phyloP scores from a whole-genome alignment of 53 echinoderm and acorn worm genomes.

The Hippasteria phrygiana region DNA sequence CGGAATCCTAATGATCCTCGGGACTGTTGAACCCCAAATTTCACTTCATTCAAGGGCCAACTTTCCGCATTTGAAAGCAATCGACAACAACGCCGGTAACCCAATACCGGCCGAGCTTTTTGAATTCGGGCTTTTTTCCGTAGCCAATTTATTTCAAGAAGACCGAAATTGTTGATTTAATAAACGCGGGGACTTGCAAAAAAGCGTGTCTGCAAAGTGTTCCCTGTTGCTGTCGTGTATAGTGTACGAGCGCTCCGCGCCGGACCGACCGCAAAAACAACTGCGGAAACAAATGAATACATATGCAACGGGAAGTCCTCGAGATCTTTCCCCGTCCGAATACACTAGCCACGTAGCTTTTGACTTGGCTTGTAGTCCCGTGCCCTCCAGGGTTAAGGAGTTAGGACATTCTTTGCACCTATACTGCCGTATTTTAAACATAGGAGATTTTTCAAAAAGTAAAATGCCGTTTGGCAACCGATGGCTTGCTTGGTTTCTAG shows the following conservation, averaged over 20 bases:
- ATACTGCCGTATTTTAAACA: conserved; percentile 1
- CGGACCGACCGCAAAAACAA: conserved; percentile 1
- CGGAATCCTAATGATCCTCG: conserved; percentile 53
- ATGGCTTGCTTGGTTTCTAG: no score
- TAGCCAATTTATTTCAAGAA: conserved; percentile 66
- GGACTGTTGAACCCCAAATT: conserved; percentile 43
- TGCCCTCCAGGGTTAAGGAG: conserved; percentile 27
- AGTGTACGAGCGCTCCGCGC: neutral
- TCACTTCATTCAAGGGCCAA: conserved; percentile 58
- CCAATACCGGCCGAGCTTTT: conserved; percentile 43
- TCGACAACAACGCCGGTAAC: conserved; percentile 51
- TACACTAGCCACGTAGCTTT: conserved; percentile 30
- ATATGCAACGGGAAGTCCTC: conserved; percentile 51
- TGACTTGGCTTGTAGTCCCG: conserved; percentile 9
- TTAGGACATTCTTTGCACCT: conserved; percentile 1
- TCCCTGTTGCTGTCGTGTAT: neutral
- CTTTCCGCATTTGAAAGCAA: conserved; percentile 67
- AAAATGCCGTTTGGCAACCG: no score
- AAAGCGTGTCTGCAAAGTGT: conserved; percentile 25
- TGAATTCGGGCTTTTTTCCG: conserved; percentile 38
- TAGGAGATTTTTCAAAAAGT: no score
- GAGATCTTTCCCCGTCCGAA: conserved; percentile 8
- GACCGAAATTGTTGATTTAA: conserved; percentile 64
- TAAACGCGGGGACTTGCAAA: conserved; percentile 30
- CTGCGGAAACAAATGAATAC: conserved; percentile 18